phyloP scores from a whole-genome alignment of 2,888 invertebrate genomes.

The Chydorus sphaericus region DNA sequence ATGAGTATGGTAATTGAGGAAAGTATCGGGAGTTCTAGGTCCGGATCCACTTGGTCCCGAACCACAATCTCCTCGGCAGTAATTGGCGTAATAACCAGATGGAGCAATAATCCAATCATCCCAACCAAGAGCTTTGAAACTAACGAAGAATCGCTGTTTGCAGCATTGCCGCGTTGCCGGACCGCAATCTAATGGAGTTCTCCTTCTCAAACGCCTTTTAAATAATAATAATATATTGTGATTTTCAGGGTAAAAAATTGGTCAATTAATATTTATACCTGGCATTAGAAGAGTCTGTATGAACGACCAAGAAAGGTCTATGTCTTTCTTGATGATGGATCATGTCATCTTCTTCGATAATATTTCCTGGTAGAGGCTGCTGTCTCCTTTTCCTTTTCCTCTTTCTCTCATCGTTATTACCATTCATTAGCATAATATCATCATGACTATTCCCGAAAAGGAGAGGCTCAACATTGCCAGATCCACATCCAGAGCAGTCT shows the following conservation, averaged over 20 bases:
- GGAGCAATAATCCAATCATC: conserved; percentile 45
- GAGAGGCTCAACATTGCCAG: conserved; percentile 23
- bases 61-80: conserved; percentile 77
- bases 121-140: conserved; percentile 81
- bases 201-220: conserved; percentile 44
- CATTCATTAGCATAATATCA: background rate
- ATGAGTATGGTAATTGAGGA: conserved; percentile 76
- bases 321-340: conserved; percentile 24
- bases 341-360: background rate
- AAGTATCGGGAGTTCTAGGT: conserved; percentile 62
- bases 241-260: no score
- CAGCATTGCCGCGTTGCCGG: conserved; percentile 60
- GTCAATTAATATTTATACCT: no score
- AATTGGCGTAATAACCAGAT: conserved; percentile 85
- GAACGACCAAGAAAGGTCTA: conserved; percentile 68
- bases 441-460: conserved; percentile 19
- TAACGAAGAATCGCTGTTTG: conserved; percentile 80
- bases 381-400: background rate
- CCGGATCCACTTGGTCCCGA: conserved; percentile 31
- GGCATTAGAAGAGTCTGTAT: conserved; percentile 51
- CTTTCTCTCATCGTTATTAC: conserved; percentile 7
- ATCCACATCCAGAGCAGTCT: conserved; percentile 29
- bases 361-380: no score
- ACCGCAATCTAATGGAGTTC: conserved; percentile 71
- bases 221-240: no score